Evolutionary conservation across 2,888 invertebrate species (phyloP).

Genomic region (Drosophila subsilvestris): DNA sequence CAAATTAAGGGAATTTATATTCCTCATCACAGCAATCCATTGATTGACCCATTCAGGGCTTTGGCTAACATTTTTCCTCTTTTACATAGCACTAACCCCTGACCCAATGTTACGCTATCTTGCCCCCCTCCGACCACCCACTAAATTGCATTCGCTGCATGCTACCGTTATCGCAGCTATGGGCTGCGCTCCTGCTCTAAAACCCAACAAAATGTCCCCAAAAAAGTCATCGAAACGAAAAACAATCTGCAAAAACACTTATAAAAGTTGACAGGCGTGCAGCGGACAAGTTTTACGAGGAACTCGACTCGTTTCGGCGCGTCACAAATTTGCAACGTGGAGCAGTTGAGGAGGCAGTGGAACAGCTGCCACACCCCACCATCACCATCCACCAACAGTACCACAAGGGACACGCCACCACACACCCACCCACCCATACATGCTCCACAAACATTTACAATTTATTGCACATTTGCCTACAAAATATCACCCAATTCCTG

Average conservation of each 20-base stretch:
- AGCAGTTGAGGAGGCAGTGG: background rate
- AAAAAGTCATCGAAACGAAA: constrained; percentile 45
- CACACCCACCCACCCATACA: background rate
- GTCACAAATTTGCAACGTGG: constrained; percentile 58
- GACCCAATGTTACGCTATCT: constrained; percentile 13
- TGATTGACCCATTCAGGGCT: background rate
- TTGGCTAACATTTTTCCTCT: background rate
- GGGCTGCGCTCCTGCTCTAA: constrained; percentile 2
- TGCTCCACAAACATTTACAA: constrained; percentile 77
- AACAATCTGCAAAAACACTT: constrained; percentile 76
- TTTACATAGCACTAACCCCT: no score
- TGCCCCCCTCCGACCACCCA: constrained; percentile 16
- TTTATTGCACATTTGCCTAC: constrained; percentile 80
- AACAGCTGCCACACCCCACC: constrained; percentile 42
- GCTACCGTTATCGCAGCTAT: constrained; percentile 60
- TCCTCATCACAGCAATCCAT: background rate
- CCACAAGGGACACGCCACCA: constrained; percentile 10
- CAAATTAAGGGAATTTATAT: background rate
- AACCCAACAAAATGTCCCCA: constrained; percentile 23
- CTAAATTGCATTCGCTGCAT: constrained; percentile 67
- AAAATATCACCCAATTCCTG: constrained; percentile 76
- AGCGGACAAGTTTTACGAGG: constrained; percentile 72
- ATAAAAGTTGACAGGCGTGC: constrained; percentile 79
- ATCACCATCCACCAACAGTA: constrained; percentile 7
- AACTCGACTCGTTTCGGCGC: constrained; percentile 51